Percentiles rank a stretch among this genome's conserved stretches.
These are phyloP conservation scores for Thymelicus lineola DNA, from an alignment of 2,888 invertebrate species.

Conservation along the genomic window DNA sequence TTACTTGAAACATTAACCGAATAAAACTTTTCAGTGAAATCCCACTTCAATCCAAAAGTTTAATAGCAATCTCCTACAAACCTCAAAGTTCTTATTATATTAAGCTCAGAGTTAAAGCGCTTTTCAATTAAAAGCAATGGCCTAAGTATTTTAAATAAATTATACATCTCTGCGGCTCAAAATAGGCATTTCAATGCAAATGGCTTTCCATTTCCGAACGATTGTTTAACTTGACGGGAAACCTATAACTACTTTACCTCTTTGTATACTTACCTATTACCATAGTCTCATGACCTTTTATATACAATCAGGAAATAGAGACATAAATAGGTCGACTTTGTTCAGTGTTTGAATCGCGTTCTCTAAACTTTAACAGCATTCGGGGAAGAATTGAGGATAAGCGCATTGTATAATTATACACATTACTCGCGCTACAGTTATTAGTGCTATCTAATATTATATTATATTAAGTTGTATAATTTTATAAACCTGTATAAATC, in stretches of 20 bases:
- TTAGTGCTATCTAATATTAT: too few relatives aligned
- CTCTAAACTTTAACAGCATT: too few relatives aligned
- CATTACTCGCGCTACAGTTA: too few relatives aligned
- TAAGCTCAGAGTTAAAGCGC: slow-evolving; percentile 26
- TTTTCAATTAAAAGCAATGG: slow-evolving; percentile 31
- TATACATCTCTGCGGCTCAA: slow-evolving; percentile 20
- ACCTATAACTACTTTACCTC: slow-evolving; percentile 11
- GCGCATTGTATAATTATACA: too few relatives aligned
- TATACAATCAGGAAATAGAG: neutral
- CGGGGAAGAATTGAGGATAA: too few relatives aligned
- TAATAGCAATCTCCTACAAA: slow-evolving; percentile 27
- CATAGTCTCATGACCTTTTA: neutral
- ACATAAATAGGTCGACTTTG: neutral
- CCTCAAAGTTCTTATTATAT: slow-evolving; percentile 29
- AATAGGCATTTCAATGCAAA: slow-evolving; percentile 25
- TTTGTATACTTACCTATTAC: neutral
- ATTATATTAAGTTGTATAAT: too few relatives aligned
- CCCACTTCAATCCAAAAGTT: slow-evolving; percentile 32
- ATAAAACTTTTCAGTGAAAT: slow-evolving; percentile 26
- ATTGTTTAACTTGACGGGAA: slow-evolving; percentile 7
- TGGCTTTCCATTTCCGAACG: slow-evolving; percentile 18
- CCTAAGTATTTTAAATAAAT: slow-evolving; percentile 28
- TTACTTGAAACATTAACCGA: slow-evolving; percentile 19
- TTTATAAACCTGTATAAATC: too few relatives aligned
- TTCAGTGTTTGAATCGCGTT: too few relatives aligned